Base-by-base conservation (phyloP, 1,140 invertebrate genomes). In the Papilio xuthus region DNA sequence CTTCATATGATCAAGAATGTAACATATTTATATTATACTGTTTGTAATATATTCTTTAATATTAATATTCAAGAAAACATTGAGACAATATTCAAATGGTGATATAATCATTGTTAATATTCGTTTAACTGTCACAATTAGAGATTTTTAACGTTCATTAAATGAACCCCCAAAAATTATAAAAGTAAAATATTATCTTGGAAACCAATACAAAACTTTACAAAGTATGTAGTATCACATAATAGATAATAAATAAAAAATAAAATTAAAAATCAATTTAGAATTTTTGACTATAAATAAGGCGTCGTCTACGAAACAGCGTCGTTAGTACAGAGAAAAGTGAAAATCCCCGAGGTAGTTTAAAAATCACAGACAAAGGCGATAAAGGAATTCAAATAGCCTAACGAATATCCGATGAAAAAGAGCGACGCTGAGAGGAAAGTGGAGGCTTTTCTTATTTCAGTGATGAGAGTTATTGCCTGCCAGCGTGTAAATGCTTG, bases 351-450 rank as follows among this genome's bases (percentile, higher is more conserved):
- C 60, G 2, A 67, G 12, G 26, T 67, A 67, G 12, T 67, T 67
- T 67, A 32, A 67, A 67, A 67, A 67, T 67, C 60, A 67, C 60
- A 67, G 60, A 67, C 60, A 28, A 67, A 67, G 26, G 60, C 60
- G 23, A 10, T 4, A 67, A 32, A 32, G 60, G 26, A 67, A 67
- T 67, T 67, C 60, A 67, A 67, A 67, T 67, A 67, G 60, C 60
- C 26, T 67, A 63, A 63, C 60, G 60, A 63, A 63, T 63, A 67
- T 67, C 60, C 60, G 60, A 67, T 67, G 23, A 32, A 67, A 67
- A 67, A 67, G 26, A 67, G 60, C 60, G 26, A 28, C 12, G 60
- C 60, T 32, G 2, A 18, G 60, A 13, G 56, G 56, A 60, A 53
- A 32, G 32, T 67, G 6, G 60, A 32, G 60, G 60, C 26, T 28